Conservation (phyloP, 2,113 vertebrate species). For the Agapornis roseicollis region DNA sequence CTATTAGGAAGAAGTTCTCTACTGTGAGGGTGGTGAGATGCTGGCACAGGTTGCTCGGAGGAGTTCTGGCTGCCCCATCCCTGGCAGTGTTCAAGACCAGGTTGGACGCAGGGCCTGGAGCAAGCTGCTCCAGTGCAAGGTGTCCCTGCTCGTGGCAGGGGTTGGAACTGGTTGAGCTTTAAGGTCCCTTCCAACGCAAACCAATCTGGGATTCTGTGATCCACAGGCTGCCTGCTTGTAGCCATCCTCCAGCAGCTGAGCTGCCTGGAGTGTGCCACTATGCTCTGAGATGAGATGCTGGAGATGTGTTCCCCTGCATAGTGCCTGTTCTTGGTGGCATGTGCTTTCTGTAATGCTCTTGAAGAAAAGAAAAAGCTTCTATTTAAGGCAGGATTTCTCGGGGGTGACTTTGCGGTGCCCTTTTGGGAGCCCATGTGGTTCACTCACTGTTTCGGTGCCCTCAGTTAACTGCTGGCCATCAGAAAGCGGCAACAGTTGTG, state of each 20-base stretch:
- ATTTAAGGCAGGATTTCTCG: not conserved
- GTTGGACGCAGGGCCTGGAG: not conserved
- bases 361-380: not conserved
- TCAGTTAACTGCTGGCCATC: slow-evolving; percentile 99
- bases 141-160: not conserved
- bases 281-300: rapidly evolving
- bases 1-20: not conserved
- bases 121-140: not conserved
- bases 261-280: not conserved
- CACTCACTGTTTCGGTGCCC: not conserved
- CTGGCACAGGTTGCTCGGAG: not conserved
- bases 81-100: not conserved
- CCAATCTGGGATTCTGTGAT: not conserved
- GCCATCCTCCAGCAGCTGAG: too few relatives aligned
- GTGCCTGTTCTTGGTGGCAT: rapidly evolving
- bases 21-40: not conserved
- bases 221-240: not conserved
- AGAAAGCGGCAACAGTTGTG: slow-evolving; percentile 90
- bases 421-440: not conserved
- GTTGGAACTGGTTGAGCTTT: not conserved
- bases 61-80: not conserved
- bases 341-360: not conserved
- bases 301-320: rapidly evolving
- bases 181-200: not conserved
- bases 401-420: not conserved